Percentiles rank a stretch among this genome's conserved stretches.
Evolutionary conservation across 1,140 invertebrate species (phyloP).

Genomic region (Diploscapter pachys): DNA sequence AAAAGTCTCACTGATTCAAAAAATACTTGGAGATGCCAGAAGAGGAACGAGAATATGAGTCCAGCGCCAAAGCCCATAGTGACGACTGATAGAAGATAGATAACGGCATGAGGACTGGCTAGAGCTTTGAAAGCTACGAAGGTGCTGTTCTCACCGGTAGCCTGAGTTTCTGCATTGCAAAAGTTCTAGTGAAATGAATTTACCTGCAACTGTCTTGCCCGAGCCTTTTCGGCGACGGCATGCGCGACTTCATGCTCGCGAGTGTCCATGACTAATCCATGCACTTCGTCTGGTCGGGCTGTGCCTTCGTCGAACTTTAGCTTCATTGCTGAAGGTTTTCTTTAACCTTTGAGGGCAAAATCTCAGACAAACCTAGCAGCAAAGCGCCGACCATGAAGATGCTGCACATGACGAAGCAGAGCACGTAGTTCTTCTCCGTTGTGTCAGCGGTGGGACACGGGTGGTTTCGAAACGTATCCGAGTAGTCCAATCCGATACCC

Average conservation of each 20-base stretch:
- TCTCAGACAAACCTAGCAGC: slow-evolving; percentile 31
- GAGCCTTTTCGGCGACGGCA: slow-evolving; percentile 55
- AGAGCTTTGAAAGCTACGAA: slow-evolving; percentile 76
- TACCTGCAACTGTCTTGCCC: slow-evolving; percentile 30
- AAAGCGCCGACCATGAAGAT: slow-evolving; percentile 92
- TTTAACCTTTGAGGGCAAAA: neutral
- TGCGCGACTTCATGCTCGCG: slow-evolving; percentile 55
- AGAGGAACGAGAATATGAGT: slow-evolving; percentile 95
- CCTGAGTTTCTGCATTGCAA: neutral
- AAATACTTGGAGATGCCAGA: slow-evolving; percentile 90
- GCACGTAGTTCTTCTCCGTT: slow-evolving; percentile 93
- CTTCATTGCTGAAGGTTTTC: slow-evolving; percentile 71
- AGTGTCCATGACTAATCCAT: slow-evolving; percentile 58
- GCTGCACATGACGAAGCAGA: slow-evolving; percentile 95
- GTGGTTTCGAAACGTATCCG: slow-evolving; percentile 75
- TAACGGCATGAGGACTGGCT: slow-evolving; percentile 81
- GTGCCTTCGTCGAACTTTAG: slow-evolving; percentile 62
- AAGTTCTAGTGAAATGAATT: neutral
- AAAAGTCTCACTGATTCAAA: slow-evolving; percentile 54
- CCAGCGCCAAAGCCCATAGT: slow-evolving; percentile 99
- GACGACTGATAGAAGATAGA: slow-evolving; percentile 93
- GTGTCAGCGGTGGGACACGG: slow-evolving; percentile 76
- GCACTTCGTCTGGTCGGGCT: slow-evolving; percentile 48
- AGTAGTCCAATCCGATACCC: slow-evolving; percentile 94
- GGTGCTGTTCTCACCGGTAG: slow-evolving; percentile 19